phyloP scores from a whole-genome alignment of 2,888 invertebrate species.

The Lasioglossum leucozonium region DNA sequence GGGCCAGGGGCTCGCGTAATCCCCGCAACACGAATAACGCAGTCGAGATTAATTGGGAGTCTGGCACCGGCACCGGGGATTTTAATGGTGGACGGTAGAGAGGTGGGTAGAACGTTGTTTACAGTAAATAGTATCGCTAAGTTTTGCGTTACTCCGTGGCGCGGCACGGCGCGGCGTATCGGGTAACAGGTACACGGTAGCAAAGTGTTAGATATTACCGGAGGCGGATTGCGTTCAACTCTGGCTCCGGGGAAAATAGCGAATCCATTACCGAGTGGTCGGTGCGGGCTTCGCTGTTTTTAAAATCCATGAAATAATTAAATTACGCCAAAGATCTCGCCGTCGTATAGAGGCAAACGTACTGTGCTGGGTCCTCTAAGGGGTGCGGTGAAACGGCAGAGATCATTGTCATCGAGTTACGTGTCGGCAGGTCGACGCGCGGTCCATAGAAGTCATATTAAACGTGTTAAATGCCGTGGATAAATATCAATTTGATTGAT shows the following conservation, averaged over 20 bases:
- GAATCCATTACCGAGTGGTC: not conserved
- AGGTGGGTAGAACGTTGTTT: slow-evolving; percentile 14
- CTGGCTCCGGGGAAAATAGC: not conserved
- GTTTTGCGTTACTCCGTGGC: slow-evolving; percentile 20
- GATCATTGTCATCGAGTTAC: not conserved
- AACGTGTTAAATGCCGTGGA: slow-evolving; percentile 62
- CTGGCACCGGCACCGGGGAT: slow-evolving; percentile 3
- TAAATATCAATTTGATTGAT: slow-evolving; percentile 76
- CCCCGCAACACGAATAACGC: slow-evolving; percentile 19
- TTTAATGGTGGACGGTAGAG: slow-evolving; percentile 28
- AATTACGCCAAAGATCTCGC: not conserved
- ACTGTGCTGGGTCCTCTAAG: too few relatives aligned
- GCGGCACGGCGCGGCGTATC: too few relatives aligned
- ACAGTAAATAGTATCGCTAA: not conserved
- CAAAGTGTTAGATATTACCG: slow-evolving; percentile 32
- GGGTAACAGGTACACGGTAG: slow-evolving; percentile 25
- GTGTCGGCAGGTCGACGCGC: not conserved
- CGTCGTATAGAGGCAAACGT: too few relatives aligned
- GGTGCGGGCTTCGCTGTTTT: too few relatives aligned
- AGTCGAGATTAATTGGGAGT: slow-evolving; percentile 31
- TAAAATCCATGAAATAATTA: not conserved
- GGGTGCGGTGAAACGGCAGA: not conserved
- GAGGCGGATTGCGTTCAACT: not conserved
- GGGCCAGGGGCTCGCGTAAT: not conserved
- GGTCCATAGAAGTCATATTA: slow-evolving; percentile 59